Evolutionary conservation across 2,888 invertebrate species (phyloP).

Genomic region (Acleris laterana): DNA sequence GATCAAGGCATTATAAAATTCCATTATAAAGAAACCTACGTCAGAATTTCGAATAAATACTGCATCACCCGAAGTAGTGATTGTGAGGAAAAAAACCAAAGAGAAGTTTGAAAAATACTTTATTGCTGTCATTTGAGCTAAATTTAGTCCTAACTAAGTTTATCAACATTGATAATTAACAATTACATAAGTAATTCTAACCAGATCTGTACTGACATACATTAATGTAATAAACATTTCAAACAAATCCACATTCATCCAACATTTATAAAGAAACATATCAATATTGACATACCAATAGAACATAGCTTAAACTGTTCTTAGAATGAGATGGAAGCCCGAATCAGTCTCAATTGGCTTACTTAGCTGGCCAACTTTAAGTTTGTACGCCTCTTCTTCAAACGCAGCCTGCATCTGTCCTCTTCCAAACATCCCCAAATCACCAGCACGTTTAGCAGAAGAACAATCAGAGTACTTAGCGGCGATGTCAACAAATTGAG

Average conservation of each 20-base stretch:
- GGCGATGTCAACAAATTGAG: constrained; percentile 94
- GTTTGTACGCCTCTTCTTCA: constrained; percentile 96
- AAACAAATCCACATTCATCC: constrained; percentile 8
- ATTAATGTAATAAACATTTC: constrained; percentile 1
- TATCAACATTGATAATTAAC: constrained; percentile 38
- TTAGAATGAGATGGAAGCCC: constrained; percentile 97
- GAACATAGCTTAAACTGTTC: constrained; percentile 88
- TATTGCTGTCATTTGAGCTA: constrained; percentile 46
- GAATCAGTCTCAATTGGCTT: constrained; percentile 97
- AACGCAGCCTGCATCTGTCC: constrained; percentile 99
- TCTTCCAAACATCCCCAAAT: constrained; percentile 95
- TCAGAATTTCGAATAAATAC: too few relatives aligned
- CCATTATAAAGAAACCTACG: too few relatives aligned
- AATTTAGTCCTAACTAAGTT: constrained; percentile 13
- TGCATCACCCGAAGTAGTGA: too few relatives aligned
- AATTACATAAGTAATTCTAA: constrained; percentile 10
- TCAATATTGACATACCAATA: neutral
- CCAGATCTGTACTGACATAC: constrained; percentile 5
- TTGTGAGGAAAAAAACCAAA: constrained; percentile 45
- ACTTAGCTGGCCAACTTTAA: constrained; percentile 97
- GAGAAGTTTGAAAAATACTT: constrained; percentile 49
- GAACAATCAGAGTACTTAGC: constrained; percentile 98
- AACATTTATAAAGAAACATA: neutral
- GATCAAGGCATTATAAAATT: too few relatives aligned
- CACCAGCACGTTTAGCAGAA: constrained; percentile 97